Conservation (phyloP, 2,797 vertebrate species). For the Cossypha polioptera region DNA sequence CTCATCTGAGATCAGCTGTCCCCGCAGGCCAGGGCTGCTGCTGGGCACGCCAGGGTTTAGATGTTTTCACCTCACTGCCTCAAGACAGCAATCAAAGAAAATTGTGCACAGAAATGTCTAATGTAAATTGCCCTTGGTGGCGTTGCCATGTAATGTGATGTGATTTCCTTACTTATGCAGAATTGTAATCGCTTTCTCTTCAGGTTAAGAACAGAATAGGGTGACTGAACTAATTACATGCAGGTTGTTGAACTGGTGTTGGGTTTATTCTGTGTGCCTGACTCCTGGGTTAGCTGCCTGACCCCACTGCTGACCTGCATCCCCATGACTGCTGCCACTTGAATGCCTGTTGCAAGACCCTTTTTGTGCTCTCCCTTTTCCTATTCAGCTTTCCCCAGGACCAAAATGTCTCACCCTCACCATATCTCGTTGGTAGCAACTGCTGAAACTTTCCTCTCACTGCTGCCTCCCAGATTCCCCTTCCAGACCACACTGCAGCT, state of each 20-base stretch:
- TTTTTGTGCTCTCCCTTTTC: neutral
- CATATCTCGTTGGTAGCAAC: neutral
- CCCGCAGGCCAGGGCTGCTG: neutral
- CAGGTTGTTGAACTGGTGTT: constrained; percentile 47
- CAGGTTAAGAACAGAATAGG: constrained; percentile 35
- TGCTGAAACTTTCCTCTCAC: neutral
- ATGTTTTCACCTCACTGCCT: constrained; percentile 38
- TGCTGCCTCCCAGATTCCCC: neutral
- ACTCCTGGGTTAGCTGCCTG: constrained; percentile 14
- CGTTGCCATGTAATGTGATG: constrained; percentile 56
- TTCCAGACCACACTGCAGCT: neutral
- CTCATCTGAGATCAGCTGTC: neutral
- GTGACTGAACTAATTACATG: constrained; percentile 58
- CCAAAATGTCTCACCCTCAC: neutral
- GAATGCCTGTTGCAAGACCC: neutral
- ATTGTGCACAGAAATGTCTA: constrained; percentile 49
- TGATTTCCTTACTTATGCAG: constrained; percentile 52
- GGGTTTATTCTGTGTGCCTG: neutral
- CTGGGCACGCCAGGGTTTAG: neutral
- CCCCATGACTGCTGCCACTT: neutral
- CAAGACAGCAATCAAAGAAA: constrained; percentile 58
- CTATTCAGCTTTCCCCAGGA: neutral
- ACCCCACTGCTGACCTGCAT: neutral
- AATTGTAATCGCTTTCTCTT: constrained; percentile 61
- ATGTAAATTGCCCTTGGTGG: constrained; percentile 52